phyloP scores from a whole-genome alignment of 2,113 vertebrate genomes.

The Tragulus kanchil region DNA sequence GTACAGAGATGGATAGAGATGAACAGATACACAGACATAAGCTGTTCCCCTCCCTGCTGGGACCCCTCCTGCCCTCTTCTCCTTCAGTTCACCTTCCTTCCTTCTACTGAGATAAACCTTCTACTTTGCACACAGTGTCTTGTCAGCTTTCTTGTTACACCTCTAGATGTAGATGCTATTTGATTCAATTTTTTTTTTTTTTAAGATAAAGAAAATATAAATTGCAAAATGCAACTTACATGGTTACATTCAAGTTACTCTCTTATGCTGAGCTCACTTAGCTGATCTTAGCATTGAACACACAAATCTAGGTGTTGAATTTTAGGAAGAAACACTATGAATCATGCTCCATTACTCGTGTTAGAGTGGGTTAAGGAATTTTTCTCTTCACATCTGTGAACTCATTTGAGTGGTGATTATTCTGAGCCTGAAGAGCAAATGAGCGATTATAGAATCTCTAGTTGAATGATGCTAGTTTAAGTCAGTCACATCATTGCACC shows the following conservation, averaged over 20 bases:
- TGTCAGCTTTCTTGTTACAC: neutral
- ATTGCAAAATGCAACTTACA: neutral
- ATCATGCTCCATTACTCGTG: neutral
- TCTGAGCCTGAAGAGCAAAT: conserved; percentile 45
- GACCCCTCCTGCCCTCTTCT: neutral
- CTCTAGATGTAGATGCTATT: neutral
- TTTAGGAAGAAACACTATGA: neutral
- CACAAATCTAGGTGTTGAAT: neutral
- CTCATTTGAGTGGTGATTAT: neutral
- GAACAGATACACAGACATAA: neutral
- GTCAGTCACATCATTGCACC: neutral
- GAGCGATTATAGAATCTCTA: neutral
- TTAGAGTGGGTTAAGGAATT: neutral
- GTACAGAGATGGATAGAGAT: neutral
- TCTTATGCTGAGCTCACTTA: neutral
- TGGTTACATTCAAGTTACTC: neutral
- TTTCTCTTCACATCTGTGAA: conserved; percentile 18
- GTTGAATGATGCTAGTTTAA: neutral
- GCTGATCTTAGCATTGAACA: neutral
- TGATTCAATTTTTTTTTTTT: neutral
- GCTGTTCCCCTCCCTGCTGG: neutral
- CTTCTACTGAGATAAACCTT: neutral
- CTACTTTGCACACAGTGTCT: neutral
- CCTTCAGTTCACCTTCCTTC: neutral
- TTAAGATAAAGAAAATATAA: neutral